A percentile compares a stretch with the other conserved stretches of the same genome.
These are phyloP conservation scores for Drosophila helvetica DNA, from an alignment of 2,888 invertebrate species.

Conservation along the genomic window DNA sequence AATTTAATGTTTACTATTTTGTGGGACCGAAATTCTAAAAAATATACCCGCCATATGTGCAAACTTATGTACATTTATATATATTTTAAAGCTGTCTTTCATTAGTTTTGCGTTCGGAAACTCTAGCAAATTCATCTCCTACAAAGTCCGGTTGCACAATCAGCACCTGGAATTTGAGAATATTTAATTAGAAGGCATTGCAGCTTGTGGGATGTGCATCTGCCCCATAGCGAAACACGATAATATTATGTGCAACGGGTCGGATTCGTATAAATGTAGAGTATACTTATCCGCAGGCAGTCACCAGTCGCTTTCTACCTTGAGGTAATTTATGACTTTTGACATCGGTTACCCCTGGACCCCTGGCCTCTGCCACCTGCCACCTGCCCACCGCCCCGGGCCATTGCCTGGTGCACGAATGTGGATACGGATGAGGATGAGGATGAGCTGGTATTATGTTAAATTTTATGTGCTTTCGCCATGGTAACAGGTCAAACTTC, in stretches of 20 bases:
- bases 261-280: neutral
- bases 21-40: no score
- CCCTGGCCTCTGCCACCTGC: neutral
- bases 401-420: neutral
- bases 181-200: neutral
- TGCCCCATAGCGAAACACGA: no score
- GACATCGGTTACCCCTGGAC: constrained; percentile 9
- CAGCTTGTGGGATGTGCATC: neutral
- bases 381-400: no score
- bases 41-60: no score
- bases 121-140: no score
- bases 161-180: neutral
- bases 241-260: neutral
- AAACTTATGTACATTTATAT: no score
- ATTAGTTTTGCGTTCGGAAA: no score
- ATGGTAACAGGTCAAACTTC: constrained; percentile 65
- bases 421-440: neutral
- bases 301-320: constrained; percentile 11
- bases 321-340: constrained; percentile 60
- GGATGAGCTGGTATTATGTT: constrained; percentile 56
- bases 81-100: no score
- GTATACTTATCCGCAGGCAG: neutral
- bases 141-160: neutral
- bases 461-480: constrained; percentile 55
- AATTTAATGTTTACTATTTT: no score